Percentiles rank a stretch among this genome's conserved stretches.
These are phyloP conservation scores for Sebastolobus altivelis DNA, from an alignment of 2,797 vertebrate genomes.

Conservation along the genomic window DNA sequence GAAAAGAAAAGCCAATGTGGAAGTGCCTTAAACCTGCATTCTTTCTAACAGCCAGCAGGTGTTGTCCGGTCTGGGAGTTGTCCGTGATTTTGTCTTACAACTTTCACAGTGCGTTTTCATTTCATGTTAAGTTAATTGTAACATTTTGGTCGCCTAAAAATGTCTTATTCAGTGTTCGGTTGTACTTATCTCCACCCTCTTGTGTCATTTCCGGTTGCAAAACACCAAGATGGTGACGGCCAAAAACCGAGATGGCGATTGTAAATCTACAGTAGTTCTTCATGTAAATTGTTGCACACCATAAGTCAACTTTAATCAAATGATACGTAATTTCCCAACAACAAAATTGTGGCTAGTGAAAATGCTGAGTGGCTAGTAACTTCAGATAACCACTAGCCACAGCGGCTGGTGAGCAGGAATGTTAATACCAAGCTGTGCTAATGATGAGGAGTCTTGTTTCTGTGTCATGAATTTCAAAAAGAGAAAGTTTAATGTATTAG, in stretches of 20 bases:
- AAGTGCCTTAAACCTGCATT: no score
- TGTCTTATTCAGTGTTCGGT: neutral
- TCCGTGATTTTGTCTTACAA: no score
- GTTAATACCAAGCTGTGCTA: neutral
- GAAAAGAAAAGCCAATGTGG: no score
- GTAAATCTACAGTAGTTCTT: neutral
- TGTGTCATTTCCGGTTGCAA: neutral
- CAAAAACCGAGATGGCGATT: no score
- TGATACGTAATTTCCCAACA: neutral
- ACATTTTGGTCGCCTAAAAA: neutral
- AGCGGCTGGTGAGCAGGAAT: neutral
- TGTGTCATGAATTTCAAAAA: slow-evolving; percentile 27
- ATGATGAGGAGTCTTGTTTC: slow-evolving; percentile 11
- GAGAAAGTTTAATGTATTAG: slow-evolving; percentile 32
- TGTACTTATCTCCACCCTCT: neutral
- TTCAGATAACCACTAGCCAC: rapidly evolving
- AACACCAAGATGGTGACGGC: rapidly evolving
- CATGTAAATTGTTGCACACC: neutral
- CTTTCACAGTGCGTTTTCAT: no score
- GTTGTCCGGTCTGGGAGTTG: no score
- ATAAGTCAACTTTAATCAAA: neutral
- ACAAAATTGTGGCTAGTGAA: neutral
- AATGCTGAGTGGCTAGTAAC: neutral
- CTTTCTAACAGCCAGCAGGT: no score
- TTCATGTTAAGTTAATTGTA: neutral